Base-by-base conservation (phyloP, 2,113 vertebrate species). In the Hoplias malabaricus region DNA sequence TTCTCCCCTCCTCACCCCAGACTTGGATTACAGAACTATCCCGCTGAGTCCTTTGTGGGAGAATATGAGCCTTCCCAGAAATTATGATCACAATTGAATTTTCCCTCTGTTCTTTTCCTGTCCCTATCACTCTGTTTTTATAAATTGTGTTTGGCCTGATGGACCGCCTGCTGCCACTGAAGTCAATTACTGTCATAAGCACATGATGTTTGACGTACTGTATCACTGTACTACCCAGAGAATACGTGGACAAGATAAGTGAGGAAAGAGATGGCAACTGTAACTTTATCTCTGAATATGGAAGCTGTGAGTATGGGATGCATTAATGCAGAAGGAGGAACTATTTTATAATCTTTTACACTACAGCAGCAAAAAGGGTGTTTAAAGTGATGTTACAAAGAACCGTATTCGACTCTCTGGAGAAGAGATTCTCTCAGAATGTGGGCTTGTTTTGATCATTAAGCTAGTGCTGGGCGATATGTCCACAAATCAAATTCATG, bases 161-260 rank as follows among this genome's bases (percentile, higher is more conserved):
- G 72, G 56, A 65, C n/a, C 31, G 2, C 43, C 11, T 16, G 31
- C 40, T 73, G 56, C 71, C 2, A n/a, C 29, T 48, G 14, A 75
- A 75, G 19, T 54, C 61, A 65, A 75, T 74, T 74, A 48, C 38
- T 59, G 54, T 61, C 54, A 73, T 48, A 62, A 73, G 71, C 12
- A 25, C 40, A 62, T 62, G 43, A 50, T 50, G 61, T 50, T 75
- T 53, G 13, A n/a, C 29, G 9, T 29, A 74, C 38, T 23, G 56
- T 25, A 23, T 57, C 54, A 61, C 13, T 57, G 53, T 33, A 23
- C 5, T 53, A 12, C 61, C 31, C 31, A 13, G 19, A 11, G 40
- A 56, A 16, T 61, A 73, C 14, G 29, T 73, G 42, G 42, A 33
- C 61, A 46, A 46, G 69, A 72, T 57, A 57, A 72, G 57, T 16